Evolutionary conservation across 2,113 vertebrate species (phyloP), one percentile per base, ranked within the genome.

Genomic region (Arothron firmamentum): DNA sequence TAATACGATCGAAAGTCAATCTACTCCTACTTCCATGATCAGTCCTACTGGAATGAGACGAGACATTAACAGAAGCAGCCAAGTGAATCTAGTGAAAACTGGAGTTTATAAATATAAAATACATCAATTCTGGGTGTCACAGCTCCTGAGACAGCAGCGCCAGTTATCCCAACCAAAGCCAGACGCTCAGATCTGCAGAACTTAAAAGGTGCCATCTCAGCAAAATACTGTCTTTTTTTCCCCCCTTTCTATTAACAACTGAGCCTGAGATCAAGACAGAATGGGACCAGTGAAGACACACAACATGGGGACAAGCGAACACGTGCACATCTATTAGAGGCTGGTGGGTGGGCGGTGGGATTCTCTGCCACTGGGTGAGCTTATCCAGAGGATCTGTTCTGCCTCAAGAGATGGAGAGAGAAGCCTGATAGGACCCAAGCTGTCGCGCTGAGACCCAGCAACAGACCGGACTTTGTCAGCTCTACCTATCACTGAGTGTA

Each of bases 321-420:
- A 67, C 59, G 23, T 63, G 63, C 45, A 9, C 55, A 52, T 59
- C 51, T 56, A 56, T 80, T 34, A 59, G 56, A 28, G 45, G 23
- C 34, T 34, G 58, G 45, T 47, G 58, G 42, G 72, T 46, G 52
- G 48, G 8, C 65, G 53, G 75, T 42, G 23, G n/a, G 59, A 59
- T 62, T 67, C 70, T 83, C 79, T 81, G 82, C 84, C 79, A 77
- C 81, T 38, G 53, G 52, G 56, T 89, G 89, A 92, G 82, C 74
- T 84, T 88, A 85, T 88, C 83, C 89, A 90, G 91, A 85, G 50
- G 76, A 81, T 87, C 86, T 83, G 80, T 80, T 87, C 79, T 82
- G 77, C 78, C 85, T 87, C 79, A 86, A 79, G 71, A 77, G 76
- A 86, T 70, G 58, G 73, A 70, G 61, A 83, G 62, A 70, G 80